A percentile compares a stretch with the other conserved stretches of the same genome.
These are phyloP conservation scores for Chironomus tepperi DNA, from an alignment of 1,140 invertebrate genomes.

Conservation along the genomic window DNA sequence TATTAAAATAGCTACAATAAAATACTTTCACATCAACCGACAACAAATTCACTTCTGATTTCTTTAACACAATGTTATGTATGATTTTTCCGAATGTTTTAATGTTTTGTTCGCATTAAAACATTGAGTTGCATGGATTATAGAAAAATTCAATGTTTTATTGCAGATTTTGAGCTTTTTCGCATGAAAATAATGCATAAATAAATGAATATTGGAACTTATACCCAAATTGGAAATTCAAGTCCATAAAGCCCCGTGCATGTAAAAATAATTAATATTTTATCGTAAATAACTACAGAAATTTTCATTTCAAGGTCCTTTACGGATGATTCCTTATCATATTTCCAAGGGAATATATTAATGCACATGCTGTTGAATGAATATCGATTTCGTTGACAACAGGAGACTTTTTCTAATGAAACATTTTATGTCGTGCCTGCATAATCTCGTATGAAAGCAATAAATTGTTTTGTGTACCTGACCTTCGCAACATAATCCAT, in stretches of 20 bases:
- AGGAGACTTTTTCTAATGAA: no score
- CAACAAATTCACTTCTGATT: neutral
- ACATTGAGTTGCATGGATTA: neutral
- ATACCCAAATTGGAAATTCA: neutral
- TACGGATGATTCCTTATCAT: no score
- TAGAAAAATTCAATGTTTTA: no score
- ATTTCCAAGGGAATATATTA: no score
- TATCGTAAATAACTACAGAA: no score
- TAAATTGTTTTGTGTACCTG: neutral
- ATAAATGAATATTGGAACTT: no score
- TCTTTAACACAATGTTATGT: neutral
- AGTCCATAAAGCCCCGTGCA: neutral
- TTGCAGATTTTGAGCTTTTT: neutral
- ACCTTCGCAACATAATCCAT: neutral
- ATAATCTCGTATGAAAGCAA: no score
- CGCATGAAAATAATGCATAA: neutral
- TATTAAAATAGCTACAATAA: neutral
- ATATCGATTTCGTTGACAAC: no score
- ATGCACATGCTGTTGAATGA: no score
- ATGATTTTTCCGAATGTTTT: neutral
- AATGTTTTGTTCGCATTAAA: neutral
- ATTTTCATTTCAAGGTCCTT: no score
- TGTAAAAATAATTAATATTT: no score
- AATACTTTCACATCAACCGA: slow-evolving; percentile 11
- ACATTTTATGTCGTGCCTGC: no score